Evolutionary conservation across 2,888 invertebrate genomes (phyloP).

Genomic region (Xanthorhoe spadicearia): DNA sequence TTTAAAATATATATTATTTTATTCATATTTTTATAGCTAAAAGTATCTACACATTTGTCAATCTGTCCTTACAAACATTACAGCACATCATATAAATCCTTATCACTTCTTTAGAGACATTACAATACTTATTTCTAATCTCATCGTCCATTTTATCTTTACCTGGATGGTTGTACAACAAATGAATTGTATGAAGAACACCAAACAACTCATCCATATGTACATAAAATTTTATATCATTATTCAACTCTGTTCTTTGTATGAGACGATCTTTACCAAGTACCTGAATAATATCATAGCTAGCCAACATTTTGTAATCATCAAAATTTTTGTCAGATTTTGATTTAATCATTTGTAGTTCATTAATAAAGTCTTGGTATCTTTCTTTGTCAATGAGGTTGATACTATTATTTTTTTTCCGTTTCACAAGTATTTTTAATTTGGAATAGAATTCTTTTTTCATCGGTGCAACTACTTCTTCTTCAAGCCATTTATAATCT

Average conservation of each 20-base stretch:
- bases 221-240: slow-evolving; percentile 65
- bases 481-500: slow-evolving; percentile 52
- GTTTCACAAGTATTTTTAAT: slow-evolving; percentile 54
- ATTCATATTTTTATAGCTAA: too few relatives aligned
- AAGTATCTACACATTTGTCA: not conserved
- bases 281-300: slow-evolving; percentile 63
- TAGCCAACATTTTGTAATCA: slow-evolving; percentile 68
- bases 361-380: slow-evolving; percentile 66
- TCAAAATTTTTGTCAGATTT: slow-evolving; percentile 61
- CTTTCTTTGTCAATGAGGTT: slow-evolving; percentile 57
- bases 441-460: slow-evolving; percentile 48
- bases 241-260: slow-evolving; percentile 52
- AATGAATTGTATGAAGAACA: slow-evolving; percentile 71
- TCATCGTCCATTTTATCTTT: slow-evolving; percentile 62
- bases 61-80: slow-evolving; percentile 53
- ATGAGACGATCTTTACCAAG: slow-evolving; percentile 61
- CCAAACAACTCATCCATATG: slow-evolving; percentile 65
- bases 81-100: slow-evolving; percentile 70
- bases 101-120: slow-evolving; percentile 71
- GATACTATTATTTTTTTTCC: slow-evolving; percentile 67
- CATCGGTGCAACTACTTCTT: slow-evolving; percentile 56
- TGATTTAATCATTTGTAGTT: slow-evolving; percentile 61
- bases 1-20: too few relatives aligned
- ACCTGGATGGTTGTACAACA: slow-evolving; percentile 65
- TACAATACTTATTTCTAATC: slow-evolving; percentile 71